phyloP scores from a whole-genome alignment of 2,113 vertebrate genomes.

The Heliornis fulica region DNA sequence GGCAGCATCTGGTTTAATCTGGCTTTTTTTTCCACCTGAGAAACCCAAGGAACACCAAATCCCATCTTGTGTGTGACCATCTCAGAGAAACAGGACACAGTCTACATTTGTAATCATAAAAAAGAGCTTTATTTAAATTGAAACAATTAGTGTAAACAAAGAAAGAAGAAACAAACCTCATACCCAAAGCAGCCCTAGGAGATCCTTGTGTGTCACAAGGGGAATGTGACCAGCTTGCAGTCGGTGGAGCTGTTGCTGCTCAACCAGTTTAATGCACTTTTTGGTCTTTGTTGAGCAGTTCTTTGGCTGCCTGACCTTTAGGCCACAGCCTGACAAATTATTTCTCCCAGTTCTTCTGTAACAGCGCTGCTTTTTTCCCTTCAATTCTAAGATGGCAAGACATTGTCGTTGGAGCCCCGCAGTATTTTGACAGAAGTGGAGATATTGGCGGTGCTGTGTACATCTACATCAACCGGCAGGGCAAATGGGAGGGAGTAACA shows the following conservation, averaged over 20 bases:
- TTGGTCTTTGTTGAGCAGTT: background rate
- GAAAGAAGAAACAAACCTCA: background rate
- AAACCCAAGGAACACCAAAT: background rate
- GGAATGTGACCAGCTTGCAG: background rate
- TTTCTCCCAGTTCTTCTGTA: background rate
- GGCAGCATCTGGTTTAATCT: background rate
- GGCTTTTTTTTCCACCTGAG: background rate
- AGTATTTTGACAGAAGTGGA: conserved; percentile 90
- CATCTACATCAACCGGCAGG: conserved; percentile 90
- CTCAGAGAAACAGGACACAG: background rate
- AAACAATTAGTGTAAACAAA: background rate
- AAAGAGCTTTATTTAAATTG: background rate
- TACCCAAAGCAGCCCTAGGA: background rate
- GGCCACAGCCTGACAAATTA: background rate
- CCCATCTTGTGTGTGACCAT: accelerated
- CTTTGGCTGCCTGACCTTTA: background rate
- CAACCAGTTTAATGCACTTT: background rate
- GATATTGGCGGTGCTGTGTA: conserved; percentile 93
- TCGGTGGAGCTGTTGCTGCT: background rate
- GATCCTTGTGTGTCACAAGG: background rate
- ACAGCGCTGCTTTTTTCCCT: background rate
- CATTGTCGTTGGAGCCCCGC: conserved; percentile 94
- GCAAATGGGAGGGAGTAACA: conserved; percentile 81
- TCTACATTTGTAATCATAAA: background rate
- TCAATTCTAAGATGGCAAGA: conserved; percentile 87